Percentiles rank a stretch among this genome's conserved stretches.
Conservation (phyloP, 2,888 invertebrate species). For the Camponotus fellah region DNA sequence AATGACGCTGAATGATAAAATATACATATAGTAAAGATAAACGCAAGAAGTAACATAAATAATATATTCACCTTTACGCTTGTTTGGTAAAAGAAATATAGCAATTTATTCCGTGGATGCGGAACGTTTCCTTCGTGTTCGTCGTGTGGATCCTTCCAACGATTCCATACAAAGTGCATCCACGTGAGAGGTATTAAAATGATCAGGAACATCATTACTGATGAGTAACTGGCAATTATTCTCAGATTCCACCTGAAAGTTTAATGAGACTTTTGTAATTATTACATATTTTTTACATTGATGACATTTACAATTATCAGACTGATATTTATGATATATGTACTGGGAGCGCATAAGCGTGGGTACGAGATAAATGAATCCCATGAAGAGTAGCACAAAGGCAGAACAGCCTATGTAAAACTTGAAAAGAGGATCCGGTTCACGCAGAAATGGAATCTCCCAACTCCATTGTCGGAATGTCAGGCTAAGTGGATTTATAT, state of each 20-base stretch:
- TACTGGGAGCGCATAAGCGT: slow-evolving; percentile 88
- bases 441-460: slow-evolving; percentile 91
- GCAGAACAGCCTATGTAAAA: slow-evolving; percentile 91
- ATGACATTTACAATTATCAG: not conserved
- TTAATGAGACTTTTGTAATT: not conserved
- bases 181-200: slow-evolving; percentile 90
- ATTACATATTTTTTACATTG: not conserved
- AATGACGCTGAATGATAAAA: not conserved
- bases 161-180: slow-evolving; percentile 92
- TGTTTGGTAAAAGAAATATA: slow-evolving; percentile 88
- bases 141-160: slow-evolving; percentile 85
- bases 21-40: not conserved
- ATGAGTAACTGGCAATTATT: slow-evolving; percentile 85
- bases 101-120: slow-evolving; percentile 87
- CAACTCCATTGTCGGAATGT: slow-evolving; percentile 89
- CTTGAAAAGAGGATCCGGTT: slow-evolving; percentile 94
- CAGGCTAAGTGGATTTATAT: slow-evolving; percentile 88
- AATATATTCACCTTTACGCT: slow-evolving; percentile 80
- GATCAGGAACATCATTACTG: slow-evolving; percentile 87
- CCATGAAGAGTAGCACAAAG: slow-evolving; percentile 88
- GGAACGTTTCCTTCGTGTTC: slow-evolving; percentile 86
- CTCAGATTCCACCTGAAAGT: slow-evolving; percentile 85
- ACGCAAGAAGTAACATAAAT: slow-evolving; percentile 5
- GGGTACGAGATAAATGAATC: slow-evolving; percentile 88
- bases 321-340: slow-evolving; percentile 71